Conservation (phyloP, 2,888 invertebrate species). For the Metellina segmentata region DNA sequence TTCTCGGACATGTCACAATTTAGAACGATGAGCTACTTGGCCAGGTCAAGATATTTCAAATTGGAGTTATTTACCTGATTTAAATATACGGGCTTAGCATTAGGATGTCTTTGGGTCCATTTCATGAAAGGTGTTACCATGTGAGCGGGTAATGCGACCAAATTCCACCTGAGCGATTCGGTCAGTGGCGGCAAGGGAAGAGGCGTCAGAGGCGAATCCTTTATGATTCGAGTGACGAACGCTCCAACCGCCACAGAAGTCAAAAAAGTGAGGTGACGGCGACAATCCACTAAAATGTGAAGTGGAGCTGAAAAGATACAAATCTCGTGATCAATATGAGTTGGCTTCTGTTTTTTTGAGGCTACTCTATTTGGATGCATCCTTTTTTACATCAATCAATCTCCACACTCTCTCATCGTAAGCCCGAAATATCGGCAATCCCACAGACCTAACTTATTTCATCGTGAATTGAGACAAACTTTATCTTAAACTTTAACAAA, state of each 20-base stretch:
- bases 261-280: slow-evolving; percentile 52
- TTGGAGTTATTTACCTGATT: slow-evolving; percentile 26
- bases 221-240: slow-evolving; percentile 56
- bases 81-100: not conserved
- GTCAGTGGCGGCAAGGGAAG: slow-evolving; percentile 55
- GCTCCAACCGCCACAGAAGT: slow-evolving; percentile 54
- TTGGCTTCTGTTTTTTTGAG: too few species aligned
- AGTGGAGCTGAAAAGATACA: slow-evolving; percentile 25
- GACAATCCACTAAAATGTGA: slow-evolving; percentile 57
- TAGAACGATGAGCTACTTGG: not conserved
- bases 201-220: slow-evolving; percentile 71
- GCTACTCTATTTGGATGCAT: too few species aligned
- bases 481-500: too few species aligned
- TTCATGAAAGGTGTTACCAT: slow-evolving; percentile 1
- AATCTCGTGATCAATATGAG: too few species aligned
- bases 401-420: too few species aligned
- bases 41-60: too few species aligned
- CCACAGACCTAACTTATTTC: too few species aligned
- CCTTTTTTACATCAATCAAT: too few species aligned
- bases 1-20: not conserved
- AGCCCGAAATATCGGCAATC: too few species aligned
- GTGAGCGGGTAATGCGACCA: slow-evolving; percentile 47
- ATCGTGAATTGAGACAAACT: too few species aligned
- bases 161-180: slow-evolving; percentile 39
- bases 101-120: slow-evolving; percentile 37